A percentile compares a stretch with the other conserved stretches of the same genome.
These are phyloP conservation scores for Eurystomus gularis DNA, from an alignment of 2,113 vertebrate genomes.

Conservation along the genomic window DNA sequence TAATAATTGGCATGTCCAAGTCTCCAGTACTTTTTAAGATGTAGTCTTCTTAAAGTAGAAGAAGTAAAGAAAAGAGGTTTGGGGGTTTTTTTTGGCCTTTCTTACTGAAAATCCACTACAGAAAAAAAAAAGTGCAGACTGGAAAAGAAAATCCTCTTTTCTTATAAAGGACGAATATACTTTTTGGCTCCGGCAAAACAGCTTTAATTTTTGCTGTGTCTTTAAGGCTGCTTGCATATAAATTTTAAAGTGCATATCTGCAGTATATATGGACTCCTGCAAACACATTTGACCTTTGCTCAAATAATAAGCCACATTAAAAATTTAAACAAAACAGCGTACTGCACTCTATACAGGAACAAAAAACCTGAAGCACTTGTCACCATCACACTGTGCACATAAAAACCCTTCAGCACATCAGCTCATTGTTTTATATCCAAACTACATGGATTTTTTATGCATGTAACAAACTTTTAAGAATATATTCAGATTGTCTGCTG, in stretches of 20 bases:
- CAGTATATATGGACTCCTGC: neutral
- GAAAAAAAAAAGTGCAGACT: neutral
- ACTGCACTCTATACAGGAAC: neutral
- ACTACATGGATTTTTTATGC: neutral
- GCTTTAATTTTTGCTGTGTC: neutral
- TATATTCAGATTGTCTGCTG: neutral
- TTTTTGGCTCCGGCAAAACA: neutral
- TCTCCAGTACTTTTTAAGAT: neutral
- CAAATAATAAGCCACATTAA: neutral
- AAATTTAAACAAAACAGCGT: neutral
- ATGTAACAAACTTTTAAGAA: neutral
- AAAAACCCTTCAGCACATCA: neutral
- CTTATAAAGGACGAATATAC: neutral
- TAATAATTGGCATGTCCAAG: neutral
- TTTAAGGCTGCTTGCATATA: neutral
- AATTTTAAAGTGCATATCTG: neutral
- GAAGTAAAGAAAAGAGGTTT: neutral
- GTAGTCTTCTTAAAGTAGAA: neutral
- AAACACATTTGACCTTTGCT: neutral
- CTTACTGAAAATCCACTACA: neutral
- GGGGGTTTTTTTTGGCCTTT: neutral
- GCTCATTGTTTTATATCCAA: neutral
- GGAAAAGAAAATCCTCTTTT: slow-evolving; percentile 25
- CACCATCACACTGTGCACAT: neutral
- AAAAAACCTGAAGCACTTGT: neutral